These are phyloP conservation scores for Crotalus horridus DNA, from an alignment of 2,113 vertebrate species.

Conservation along the genomic window DNA sequence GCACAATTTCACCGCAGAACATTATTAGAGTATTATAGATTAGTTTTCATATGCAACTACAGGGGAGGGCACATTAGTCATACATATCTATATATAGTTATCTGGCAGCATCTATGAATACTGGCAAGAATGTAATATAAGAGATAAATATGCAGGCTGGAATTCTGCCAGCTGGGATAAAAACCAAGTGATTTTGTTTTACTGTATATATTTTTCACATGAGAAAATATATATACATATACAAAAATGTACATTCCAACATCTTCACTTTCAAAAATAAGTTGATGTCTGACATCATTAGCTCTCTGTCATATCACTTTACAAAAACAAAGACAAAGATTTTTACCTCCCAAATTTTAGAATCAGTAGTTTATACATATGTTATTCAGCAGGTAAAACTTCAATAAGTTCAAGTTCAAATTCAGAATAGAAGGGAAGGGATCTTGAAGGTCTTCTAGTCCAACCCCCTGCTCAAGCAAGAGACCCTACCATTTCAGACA, in stretches of 20 bases:
- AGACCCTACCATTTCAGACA: background rate
- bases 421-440: background rate
- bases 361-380: background rate
- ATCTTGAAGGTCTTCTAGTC: background rate
- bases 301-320: background rate
- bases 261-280: background rate
- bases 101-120: background rate
- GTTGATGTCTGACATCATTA: background rate
- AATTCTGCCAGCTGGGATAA: background rate
- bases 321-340: background rate
- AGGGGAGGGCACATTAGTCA: constrained; percentile 3
- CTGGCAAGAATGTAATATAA: background rate
- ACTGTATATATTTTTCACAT: background rate
- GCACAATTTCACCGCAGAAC: background rate
- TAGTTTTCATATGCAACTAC: background rate
- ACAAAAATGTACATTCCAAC: background rate
- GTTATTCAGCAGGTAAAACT: background rate
- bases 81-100: background rate
- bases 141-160: background rate
- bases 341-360: background rate
- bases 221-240: background rate
- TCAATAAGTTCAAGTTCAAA: background rate
- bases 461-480: background rate
- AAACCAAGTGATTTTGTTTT: background rate
- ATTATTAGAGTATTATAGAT: background rate